Percentiles rank a stretch among this genome's conserved stretches.
Evolutionary conservation across 1,140 invertebrate species (phyloP).

Genomic region (Zaprionus davidi): DNA sequence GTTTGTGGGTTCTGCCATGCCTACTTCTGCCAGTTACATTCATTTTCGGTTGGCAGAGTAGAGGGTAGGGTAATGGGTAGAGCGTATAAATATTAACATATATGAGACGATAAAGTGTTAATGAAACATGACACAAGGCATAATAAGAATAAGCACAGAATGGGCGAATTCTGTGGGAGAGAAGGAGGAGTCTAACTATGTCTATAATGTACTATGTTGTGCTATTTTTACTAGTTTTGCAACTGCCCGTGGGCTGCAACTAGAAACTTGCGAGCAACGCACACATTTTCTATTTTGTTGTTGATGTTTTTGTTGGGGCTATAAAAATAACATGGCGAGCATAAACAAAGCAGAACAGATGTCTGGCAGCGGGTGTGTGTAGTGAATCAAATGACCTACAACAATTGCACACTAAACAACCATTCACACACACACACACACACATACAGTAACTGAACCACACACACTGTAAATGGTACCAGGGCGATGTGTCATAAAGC

Average conservation of each 20-base stretch:
- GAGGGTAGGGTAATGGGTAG: no score
- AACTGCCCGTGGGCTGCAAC: background rate
- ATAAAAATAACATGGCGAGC: slow-evolving; percentile 10
- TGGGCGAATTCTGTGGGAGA: background rate
- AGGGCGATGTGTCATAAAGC: slow-evolving; percentile 71
- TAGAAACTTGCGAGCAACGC: background rate
- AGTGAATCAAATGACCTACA: slow-evolving; percentile 36
- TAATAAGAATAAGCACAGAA: background rate
- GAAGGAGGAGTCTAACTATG: background rate
- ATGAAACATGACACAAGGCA: background rate
- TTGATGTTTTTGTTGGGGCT: background rate
- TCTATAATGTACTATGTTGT: background rate
- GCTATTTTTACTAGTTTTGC: background rate
- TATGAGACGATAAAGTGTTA: background rate
- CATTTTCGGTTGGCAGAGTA: no score
- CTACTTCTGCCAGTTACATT: no score
- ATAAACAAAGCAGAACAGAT: slow-evolving; percentile 14
- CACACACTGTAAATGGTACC: slow-evolving; percentile 20
- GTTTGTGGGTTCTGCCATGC: no score
- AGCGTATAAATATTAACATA: no score
- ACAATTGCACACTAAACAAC: slow-evolving; percentile 38
- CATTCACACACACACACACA: slow-evolving; percentile 23
- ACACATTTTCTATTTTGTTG: slow-evolving; percentile 4
- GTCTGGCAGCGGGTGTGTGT: slow-evolving; percentile 10
- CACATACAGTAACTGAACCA: background rate